Percentiles rank a stretch among this genome's conserved stretches.
Evolutionary conservation across 2,888 invertebrate species (phyloP).

Genomic region (Lapara coniferarum): DNA sequence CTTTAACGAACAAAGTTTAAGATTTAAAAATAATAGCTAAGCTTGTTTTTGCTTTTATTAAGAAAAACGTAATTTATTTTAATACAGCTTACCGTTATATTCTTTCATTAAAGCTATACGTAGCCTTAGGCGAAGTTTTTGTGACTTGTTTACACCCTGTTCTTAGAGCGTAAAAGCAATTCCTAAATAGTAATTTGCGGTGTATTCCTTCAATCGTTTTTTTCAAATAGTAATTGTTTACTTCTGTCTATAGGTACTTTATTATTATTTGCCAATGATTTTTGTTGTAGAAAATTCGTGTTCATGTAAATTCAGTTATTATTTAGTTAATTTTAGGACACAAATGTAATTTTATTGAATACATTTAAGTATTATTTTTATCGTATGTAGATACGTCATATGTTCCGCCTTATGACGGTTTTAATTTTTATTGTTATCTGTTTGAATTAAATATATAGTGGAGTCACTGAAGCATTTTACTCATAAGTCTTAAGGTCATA

Average conservation of each 20-base stretch:
- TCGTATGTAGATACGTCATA: too few species aligned
- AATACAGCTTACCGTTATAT: constrained; percentile 4
- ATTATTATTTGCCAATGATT: background rate
- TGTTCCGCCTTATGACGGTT: too few species aligned
- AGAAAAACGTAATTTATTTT: constrained; percentile 5
- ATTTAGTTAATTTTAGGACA: too few species aligned
- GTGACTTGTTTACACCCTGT: background rate
- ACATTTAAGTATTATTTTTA: too few species aligned
- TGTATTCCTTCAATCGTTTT: background rate
- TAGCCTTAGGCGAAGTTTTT: constrained; percentile 8
- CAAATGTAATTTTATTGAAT: too few species aligned
- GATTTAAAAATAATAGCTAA: background rate
- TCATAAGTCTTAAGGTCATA: too few species aligned
- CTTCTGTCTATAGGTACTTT: background rate
- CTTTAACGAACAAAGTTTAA: background rate
- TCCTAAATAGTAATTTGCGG: background rate
- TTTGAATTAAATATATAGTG: too few species aligned
- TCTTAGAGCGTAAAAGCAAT: background rate
- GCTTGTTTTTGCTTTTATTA: constrained; percentile 2
- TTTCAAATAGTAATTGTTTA: background rate
- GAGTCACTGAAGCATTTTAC: too few species aligned
- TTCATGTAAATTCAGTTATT: too few species aligned
- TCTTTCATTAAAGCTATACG: constrained; percentile 18
- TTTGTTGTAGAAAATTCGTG: too few species aligned
- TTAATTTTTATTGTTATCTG: too few species aligned